phyloP scores from a whole-genome alignment of 2,797 vertebrate genomes.

The Coendou prehensilis region DNA sequence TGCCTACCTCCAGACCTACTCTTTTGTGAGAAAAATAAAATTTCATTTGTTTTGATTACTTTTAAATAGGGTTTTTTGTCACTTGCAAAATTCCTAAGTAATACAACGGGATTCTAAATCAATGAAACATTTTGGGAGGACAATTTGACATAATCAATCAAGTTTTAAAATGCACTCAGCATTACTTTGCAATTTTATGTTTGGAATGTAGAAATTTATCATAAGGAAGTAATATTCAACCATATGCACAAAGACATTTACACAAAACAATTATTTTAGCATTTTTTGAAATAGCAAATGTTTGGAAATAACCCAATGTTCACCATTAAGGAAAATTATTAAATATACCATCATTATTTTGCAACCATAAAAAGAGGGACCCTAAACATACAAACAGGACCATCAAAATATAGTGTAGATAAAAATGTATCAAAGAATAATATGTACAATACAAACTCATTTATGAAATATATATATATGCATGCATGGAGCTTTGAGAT shows the following conservation, averaged over 20 bases:
- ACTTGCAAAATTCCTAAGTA: background rate
- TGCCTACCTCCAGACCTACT: background rate
- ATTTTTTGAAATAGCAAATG: background rate
- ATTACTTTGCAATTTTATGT: background rate
- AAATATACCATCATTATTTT: background rate
- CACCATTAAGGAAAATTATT: background rate
- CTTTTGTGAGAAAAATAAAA: background rate
- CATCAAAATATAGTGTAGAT: background rate
- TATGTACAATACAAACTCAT: background rate
- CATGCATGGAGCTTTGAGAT: background rate
- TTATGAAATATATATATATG: background rate
- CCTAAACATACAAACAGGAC: background rate
- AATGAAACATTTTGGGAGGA: background rate
- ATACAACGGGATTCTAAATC: background rate
- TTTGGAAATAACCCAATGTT: constrained; percentile 1
- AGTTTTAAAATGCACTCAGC: background rate
- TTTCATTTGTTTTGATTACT: background rate
- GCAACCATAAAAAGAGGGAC: background rate
- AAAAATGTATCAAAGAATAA: background rate
- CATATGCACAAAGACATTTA: background rate
- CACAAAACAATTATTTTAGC: background rate
- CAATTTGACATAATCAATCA: background rate
- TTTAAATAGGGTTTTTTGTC: constrained; percentile 36
- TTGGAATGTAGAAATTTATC: background rate
- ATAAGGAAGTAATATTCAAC: background rate